Percentiles rank a stretch among this genome's conserved stretches.
These are phyloP conservation scores for Acanthochromis polyacanthus DNA, from an alignment of 2,113 vertebrate species.

Conservation along the genomic window DNA sequence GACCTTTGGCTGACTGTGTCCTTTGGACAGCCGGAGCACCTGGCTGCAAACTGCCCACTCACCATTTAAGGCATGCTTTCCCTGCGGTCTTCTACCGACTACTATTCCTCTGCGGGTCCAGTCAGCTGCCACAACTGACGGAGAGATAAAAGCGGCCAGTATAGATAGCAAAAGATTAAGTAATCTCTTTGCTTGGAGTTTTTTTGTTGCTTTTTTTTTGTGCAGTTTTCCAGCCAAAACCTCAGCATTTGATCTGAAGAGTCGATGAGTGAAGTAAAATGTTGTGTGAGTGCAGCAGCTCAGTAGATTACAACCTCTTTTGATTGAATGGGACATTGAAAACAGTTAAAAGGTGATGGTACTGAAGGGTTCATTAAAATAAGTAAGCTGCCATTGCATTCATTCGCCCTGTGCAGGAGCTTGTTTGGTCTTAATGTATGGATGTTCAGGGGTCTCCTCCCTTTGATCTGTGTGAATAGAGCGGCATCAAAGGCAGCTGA, in stretches of 20 bases:
- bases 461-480: constrained; percentile 70
- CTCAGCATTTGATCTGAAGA: constrained; percentile 2
- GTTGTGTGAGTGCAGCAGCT: not conserved
- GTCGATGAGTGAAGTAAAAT: not conserved
- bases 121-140: constrained; percentile 51
- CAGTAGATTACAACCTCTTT: constrained; percentile 31
- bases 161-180: constrained; percentile 8
- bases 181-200: not conserved
- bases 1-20: constrained; percentile 62
- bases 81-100: constrained; percentile 45
- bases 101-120: constrained; percentile 22
- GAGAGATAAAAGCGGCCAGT: constrained; percentile 40
- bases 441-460: constrained; percentile 47
- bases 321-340: constrained; percentile 41
- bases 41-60: constrained; percentile 45
- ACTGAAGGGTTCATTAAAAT: constrained; percentile 71
- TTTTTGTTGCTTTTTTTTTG: not conserved
- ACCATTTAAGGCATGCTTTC: constrained; percentile 43
- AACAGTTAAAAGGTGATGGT: constrained; percentile 63
- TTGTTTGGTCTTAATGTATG: constrained; percentile 64
- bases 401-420: constrained; percentile 46
- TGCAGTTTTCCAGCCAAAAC: not conserved
- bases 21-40: constrained; percentile 42
- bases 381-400: constrained; percentile 57
- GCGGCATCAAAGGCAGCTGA: constrained; percentile 62